Percentiles rank a stretch among this genome's conserved stretches.
These are phyloP conservation scores for Mylabris phalerata DNA, from an alignment of 1,140 invertebrate species.

Conservation along the genomic window DNA sequence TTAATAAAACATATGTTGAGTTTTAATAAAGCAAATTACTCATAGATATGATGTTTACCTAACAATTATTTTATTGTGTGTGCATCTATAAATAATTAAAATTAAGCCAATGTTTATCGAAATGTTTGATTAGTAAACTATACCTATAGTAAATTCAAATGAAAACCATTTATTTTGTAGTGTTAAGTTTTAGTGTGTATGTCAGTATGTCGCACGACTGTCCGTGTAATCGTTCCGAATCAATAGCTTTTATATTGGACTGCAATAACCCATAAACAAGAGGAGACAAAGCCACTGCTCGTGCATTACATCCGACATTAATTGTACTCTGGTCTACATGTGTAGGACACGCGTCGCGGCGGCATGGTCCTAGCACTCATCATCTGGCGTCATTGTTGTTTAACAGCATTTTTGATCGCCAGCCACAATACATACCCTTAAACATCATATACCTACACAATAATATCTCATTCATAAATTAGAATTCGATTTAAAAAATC, in stretches of 20 bases:
- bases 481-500: no score
- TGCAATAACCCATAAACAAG: constrained; percentile 39
- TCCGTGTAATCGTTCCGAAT: constrained; percentile 36
- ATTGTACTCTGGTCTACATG: constrained; percentile 38
- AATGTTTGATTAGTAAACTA: no score
- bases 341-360: constrained; percentile 37
- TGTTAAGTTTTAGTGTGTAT: constrained; percentile 15
- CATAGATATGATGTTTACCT: no score
- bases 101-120: no score
- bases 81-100: no score
- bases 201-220: constrained; percentile 21
- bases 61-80: no score
- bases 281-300: constrained; percentile 31
- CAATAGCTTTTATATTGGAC: constrained; percentile 36
- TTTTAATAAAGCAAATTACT: no score
- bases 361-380: constrained; percentile 8
- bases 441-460: no score
- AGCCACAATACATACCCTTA: no score
- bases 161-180: not conserved
- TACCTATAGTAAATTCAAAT: no score
- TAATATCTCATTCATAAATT: no score
- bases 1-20: no score
- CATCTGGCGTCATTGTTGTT: not conserved
- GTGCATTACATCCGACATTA: constrained; percentile 38
- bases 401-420: constrained; percentile 6